Base-by-base conservation (phyloP, 2,113 vertebrate genomes). In the Larimichthys polyactis region DNA sequence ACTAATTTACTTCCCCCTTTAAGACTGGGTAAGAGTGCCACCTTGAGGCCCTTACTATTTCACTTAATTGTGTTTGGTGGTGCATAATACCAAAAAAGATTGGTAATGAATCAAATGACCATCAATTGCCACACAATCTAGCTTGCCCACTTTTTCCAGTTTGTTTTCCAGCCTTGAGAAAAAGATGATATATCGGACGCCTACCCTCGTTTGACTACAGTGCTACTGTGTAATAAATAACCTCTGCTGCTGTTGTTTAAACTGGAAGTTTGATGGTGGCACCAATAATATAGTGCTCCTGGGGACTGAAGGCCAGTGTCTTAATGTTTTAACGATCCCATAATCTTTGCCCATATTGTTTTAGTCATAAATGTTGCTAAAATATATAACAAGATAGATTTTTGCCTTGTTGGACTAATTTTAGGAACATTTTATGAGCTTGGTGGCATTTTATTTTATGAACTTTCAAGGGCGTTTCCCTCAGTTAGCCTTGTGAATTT, bases 381-480 rank as follows among this genome's bases (percentile, higher is more conserved):
- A 79, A 29, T 40, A 65, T 71, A 70, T 57, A 27, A 68, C 59
- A 43, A 48, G 62, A 66, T 27, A 43, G 72, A 68, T 74, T 74
- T 82, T 48, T 43, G 46, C 4, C 14, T 46, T 4, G 1, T 16
- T 69, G 16, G 65, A 36, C 20, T 44, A 32, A 79, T 72, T 88
- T 79, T 57, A 63, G 64, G 4, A 57, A 8, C 17, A 20, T 74
- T 85, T 83, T 71, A 84, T 52, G 73, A 65, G 82, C 76, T 79
- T 60, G 20, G 65, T 65, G 58, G 62, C 75, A 82, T 88, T 88
- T 82, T 63, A 71, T 79, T 88, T 82, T 71, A 71, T 79, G 7
- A 77, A 79, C 58, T 77, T 84, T 79, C 24, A 78, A 65, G 72
- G 27, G 14, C 11, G 1, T 70, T 65, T 63, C 62, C 2, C 49